These are phyloP conservation scores for Drosophila seclusa DNA, from an alignment of 2,888 invertebrate genomes.

Conservation along the genomic window DNA sequence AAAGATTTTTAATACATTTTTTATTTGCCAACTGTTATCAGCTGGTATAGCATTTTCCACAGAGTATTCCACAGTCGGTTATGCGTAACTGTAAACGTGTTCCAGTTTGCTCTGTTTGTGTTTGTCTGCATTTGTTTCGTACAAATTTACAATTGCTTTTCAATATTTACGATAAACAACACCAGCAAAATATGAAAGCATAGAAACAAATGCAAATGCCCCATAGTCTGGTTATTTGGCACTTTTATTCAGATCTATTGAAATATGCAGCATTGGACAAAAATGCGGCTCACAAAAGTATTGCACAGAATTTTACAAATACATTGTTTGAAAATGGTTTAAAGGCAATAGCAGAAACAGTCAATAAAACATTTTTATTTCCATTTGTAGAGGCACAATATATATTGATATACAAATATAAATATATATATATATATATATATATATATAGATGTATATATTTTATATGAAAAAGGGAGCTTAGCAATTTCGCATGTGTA, in stretches of 20 bases:
- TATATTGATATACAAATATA: neutral
- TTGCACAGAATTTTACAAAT: slow-evolving; percentile 61
- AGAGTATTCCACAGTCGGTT: neutral
- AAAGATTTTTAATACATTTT: neutral
- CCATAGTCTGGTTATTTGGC: slow-evolving; percentile 30
- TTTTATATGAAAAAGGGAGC: slow-evolving; percentile 6
- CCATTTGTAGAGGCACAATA: slow-evolving; percentile 28
- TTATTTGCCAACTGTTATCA: neutral
- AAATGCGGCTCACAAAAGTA: slow-evolving; percentile 61
- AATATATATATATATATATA: neutral
- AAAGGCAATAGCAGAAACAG: slow-evolving; percentile 40
- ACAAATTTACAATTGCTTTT: slow-evolving; percentile 52
- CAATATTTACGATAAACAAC: slow-evolving; percentile 47
- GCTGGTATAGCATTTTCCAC: neutral
- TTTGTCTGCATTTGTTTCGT: slow-evolving; percentile 18
- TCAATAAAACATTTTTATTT: slow-evolving; percentile 49
- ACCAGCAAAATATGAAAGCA: slow-evolving; percentile 41
- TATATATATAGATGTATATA: neutral
- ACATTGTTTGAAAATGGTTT: slow-evolving; percentile 56
- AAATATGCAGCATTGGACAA: slow-evolving; percentile 35
- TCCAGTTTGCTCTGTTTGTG: slow-evolving; percentile 37
- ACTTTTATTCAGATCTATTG: slow-evolving; percentile 43
- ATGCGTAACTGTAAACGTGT: neutral
- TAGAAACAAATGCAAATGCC: slow-evolving; percentile 50
- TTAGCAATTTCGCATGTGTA: slow-evolving; percentile 24